phyloP scores from a whole-genome alignment of 2,888 invertebrate genomes.

The Lasioglossum villosulum region DNA sequence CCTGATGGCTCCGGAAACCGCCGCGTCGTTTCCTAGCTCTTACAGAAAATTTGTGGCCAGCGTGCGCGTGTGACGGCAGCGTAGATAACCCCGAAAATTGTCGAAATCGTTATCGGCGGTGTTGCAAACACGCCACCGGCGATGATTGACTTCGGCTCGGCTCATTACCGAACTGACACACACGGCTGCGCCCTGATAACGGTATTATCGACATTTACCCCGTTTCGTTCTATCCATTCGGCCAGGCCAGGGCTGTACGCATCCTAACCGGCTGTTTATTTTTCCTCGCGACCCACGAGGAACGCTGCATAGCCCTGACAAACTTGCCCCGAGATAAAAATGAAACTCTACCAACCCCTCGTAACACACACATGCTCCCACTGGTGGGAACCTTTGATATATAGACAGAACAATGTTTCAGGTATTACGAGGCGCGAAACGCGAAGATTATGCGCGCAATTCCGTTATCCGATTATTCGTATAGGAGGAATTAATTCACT shows the following conservation, averaged over 20 bases:
- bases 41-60: conserved; percentile 38
- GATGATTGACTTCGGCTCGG: conserved; percentile 63
- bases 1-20: neutral
- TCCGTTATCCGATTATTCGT: conserved; percentile 49
- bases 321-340: conserved; percentile 46
- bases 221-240: conserved; percentile 28
- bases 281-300: conserved; percentile 20
- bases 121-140: conserved; percentile 46
- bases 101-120: conserved; percentile 61
- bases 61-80: neutral
- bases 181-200: conserved; percentile 64
- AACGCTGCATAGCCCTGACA: conserved; percentile 15
- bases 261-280: conserved; percentile 40
- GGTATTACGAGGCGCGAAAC: conserved; percentile 40
- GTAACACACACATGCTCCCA: neutral
- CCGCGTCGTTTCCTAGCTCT: conserved; percentile 17
- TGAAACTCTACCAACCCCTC: conserved; percentile 33
- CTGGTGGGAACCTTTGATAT: conserved; percentile 16
- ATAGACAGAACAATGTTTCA: neutral
- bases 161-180: conserved; percentile 68
- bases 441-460: conserved; percentile 49
- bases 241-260: conserved; percentile 8
- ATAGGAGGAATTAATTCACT: conserved; percentile 35
- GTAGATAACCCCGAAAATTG: conserved; percentile 52
- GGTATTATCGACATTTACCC: conserved; percentile 63